These are phyloP conservation scores for Drosophila novamexicana DNA, from an alignment of 1,140 invertebrate species.

Conservation along the genomic window DNA sequence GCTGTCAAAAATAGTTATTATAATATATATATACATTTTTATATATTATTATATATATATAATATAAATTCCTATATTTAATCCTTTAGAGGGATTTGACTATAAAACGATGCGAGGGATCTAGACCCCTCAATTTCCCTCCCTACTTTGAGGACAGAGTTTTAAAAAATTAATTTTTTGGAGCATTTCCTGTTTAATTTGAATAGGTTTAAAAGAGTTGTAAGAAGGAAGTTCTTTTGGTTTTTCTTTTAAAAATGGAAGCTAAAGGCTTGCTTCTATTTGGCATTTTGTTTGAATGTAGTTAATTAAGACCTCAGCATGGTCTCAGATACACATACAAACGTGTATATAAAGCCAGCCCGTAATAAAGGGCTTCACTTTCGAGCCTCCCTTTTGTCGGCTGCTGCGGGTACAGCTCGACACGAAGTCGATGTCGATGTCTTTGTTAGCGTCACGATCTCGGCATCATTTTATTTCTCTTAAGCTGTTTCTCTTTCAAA, in stretches of 20 bases:
- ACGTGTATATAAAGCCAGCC: not conserved
- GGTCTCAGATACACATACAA: not conserved
- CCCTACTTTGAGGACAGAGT: too few relatives aligned
- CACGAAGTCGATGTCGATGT: not conserved
- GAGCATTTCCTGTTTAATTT: too few relatives aligned
- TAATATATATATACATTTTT: not conserved
- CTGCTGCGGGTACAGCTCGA: not conserved
- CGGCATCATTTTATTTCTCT: not conserved
- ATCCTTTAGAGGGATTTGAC: too few relatives aligned
- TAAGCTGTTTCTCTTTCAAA: not conserved
- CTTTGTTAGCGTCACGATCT: constrained; percentile 4
- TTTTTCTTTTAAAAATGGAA: too few relatives aligned
- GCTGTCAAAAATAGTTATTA: too few relatives aligned
- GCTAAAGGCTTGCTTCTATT: not conserved
- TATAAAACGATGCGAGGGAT: too few relatives aligned
- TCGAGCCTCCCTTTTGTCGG: not conserved
- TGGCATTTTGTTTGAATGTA: not conserved
- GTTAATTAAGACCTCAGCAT: constrained; percentile 2
- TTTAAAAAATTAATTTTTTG: too few relatives aligned
- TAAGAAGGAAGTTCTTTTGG: too few relatives aligned
- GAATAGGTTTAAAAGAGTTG: too few relatives aligned
- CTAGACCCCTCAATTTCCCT: too few relatives aligned
- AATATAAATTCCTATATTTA: too few relatives aligned
- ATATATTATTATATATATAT: too few relatives aligned
- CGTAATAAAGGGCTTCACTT: constrained; percentile 2